Evolutionary conservation across 1,140 invertebrate genomes (phyloP), one percentile per base, ranked within the genome.

Genomic region (Carposina sasakii): DNA sequence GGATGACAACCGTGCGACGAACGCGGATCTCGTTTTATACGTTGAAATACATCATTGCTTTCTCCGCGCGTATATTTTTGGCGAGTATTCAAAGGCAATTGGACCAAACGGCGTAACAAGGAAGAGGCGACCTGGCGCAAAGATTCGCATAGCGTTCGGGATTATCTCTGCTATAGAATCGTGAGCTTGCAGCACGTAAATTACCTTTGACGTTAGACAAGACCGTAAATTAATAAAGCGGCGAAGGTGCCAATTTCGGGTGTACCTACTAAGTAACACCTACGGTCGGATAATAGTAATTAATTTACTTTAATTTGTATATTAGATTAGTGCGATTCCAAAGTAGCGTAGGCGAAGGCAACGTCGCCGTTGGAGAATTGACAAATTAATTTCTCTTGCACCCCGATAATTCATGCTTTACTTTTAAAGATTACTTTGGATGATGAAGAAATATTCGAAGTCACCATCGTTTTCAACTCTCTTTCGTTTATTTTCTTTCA

Each of bases 1-100:
- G 40, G 17, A 33, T 61, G 67, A 63, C 67, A 67, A 36, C 46
- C 55, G 49, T 54, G 43, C 51, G 62, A 63, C 31, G 28, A 45
- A n/a, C n/a, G n/a, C n/a, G n/a, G 57, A 49, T 60, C 61, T 60
- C 48, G 44, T 70, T 59, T 67, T 67, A 71, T 67, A 57, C 54
- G n/a, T 53, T 51, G 36, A 40, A 57, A 71, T 68, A 63, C 65
- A 69, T 68, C 49, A 60, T n/a, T 56, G 57, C 71, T 73, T 75
- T 76, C 69, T 67, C 65, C 53, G 58, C 67, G n/a, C n/a, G n/a
- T n/a, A n/a, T n/a, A 67, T 64, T 71, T 60, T 73, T 79, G 73
- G 73, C 73, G 44, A 50, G 43, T 21, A 48, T 55, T 76, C 75
- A 78, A 76, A 71, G 63, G 60, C 58, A 74, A 71, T 54, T 72